Evolutionary conservation across 2,797 vertebrate species (phyloP), one percentile per base, ranked within the genome.

Genomic region (Sternotherus odoratus): DNA sequence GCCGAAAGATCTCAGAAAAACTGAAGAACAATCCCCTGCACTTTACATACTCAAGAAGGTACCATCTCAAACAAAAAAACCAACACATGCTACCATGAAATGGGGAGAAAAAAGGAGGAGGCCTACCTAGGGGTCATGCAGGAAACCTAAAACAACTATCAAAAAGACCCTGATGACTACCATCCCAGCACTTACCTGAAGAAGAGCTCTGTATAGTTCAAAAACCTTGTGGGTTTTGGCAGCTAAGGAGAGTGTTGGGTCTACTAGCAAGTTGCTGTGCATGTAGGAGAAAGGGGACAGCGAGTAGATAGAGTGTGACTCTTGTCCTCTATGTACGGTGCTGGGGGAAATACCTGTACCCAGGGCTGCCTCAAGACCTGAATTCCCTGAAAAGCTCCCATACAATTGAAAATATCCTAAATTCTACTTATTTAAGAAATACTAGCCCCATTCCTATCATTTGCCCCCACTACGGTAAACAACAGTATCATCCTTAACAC

Each of bases 261-360:
- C 78, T 89, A 24, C 10, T 46, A 33, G 48, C 17, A 50, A n/a
- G 30, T n/a, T 21, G 8, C 39, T 94, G 82, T 28, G 13, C 8
- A 56, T 6, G 1, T 0, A 69, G 79, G 57, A 84, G 16, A 0
- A 0, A 15, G 50, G 51, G 43, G 30, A 69, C 54, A 78, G 8
- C 51, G 28, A 79, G 43, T n/a, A 54, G 39, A 51, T 60, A 30
- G 13, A 5, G 16, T 46, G n/a, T 7, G 21, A 24, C 39, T 53
- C 28, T 36, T 5, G 9, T 90, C 57, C 9, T 0, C 0, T 11
- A 0, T 9, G 2, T 8, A 46, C 26, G 48, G 8, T 30, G 13
- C 43, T 79, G 19, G 85, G 50, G 60, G 19, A 15, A 0, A 0
- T 43, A 36, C 23, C n/a, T 24, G n/a, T 24, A 11, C 19, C 12